A percentile compares a stretch with the other conserved stretches of the same genome.
Conservation (phyloP, 1,140 invertebrate species). For the Sarcophaga bullata region DNA sequence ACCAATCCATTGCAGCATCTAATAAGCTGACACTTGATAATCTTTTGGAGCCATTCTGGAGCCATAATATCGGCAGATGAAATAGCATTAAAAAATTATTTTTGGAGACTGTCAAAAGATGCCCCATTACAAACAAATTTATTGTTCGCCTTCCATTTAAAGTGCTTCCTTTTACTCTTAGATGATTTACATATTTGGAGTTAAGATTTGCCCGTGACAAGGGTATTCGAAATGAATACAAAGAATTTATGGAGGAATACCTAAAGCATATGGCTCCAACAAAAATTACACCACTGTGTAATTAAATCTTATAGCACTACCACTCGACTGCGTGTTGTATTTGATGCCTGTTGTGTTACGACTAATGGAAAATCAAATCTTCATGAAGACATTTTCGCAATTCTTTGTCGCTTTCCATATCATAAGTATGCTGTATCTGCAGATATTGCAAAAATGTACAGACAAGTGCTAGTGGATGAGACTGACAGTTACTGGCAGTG, state of each 20-base stretch:
- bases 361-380: constrained; percentile 46
- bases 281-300: constrained; percentile 61
- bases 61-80: background rate
- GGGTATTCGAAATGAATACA: no score
- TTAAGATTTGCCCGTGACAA: constrained; percentile 6
- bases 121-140: constrained; percentile 7
- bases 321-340: constrained; percentile 54
- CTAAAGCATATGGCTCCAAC: no score
- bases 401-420: no score
- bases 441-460: constrained; percentile 45
- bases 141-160: constrained; percentile 30
- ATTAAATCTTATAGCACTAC: constrained; percentile 52
- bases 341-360: constrained; percentile 50
- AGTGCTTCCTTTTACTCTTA: background rate
- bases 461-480: background rate
- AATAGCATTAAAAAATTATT: constrained; percentile 11
- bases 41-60: no score
- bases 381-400: no score
- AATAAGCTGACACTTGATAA: no score
- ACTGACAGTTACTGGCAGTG: background rate
- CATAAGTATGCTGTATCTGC: constrained; percentile 47
- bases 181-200: background rate
- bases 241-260: no score
- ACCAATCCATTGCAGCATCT: no score
- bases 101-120: constrained; percentile 1